These are phyloP conservation scores for Meriones unguiculatus DNA, from an alignment of 2,113 vertebrate genomes.

Conservation along the genomic window DNA sequence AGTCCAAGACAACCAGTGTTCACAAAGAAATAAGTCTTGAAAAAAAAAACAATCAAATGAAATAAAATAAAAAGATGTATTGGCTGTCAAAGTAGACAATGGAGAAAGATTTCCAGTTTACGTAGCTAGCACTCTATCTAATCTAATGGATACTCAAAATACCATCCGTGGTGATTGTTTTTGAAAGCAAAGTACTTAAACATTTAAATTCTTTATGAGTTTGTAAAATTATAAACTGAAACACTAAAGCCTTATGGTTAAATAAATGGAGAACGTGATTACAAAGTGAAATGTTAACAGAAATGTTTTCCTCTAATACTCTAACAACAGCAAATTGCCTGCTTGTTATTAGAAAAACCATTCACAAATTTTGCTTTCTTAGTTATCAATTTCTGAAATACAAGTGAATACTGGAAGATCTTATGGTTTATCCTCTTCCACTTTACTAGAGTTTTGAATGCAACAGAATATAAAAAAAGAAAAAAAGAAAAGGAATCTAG, in stretches of 20 bases:
- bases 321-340: background rate
- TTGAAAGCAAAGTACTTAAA: constrained; percentile 36
- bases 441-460: background rate
- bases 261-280: background rate
- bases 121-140: background rate
- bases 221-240: constrained; percentile 21
- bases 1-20: no score
- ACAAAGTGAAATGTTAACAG: constrained; percentile 17
- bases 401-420: background rate
- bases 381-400: background rate
- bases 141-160: constrained; percentile 38
- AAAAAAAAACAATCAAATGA: background rate
- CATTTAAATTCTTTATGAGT: constrained; percentile 34
- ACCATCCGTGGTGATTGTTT: background rate
- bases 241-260: background rate
- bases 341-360: background rate
- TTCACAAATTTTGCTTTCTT: background rate
- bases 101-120: background rate
- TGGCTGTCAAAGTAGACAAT: background rate
- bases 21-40: no score
- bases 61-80: background rate
- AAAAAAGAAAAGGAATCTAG: background rate
- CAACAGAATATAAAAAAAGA: background rate
- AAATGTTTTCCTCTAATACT: background rate
- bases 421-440: background rate